Percentiles rank a stretch among this genome's conserved stretches.
Evolutionary conservation across 2,113 vertebrate species (phyloP).

Genomic region (Ovis aries): DNA sequence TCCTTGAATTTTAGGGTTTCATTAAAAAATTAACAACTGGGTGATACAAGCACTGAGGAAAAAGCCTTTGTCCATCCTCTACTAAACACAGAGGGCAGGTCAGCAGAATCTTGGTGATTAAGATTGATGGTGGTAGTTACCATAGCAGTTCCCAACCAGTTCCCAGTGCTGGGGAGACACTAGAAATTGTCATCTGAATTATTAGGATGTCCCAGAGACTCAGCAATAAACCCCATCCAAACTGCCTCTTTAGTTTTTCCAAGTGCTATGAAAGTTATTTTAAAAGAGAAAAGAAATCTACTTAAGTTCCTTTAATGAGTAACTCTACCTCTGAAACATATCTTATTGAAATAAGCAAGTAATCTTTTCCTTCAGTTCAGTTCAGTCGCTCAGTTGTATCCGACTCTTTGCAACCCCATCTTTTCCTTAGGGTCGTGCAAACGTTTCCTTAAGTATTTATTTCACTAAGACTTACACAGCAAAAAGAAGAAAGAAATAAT

Average conservation of each 20-base stretch:
- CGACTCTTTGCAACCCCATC: not conserved
- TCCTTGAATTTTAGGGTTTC: not conserved
- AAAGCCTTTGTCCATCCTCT: not conserved
- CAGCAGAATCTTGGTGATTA: not conserved
- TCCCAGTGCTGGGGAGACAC: not conserved
- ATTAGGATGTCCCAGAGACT: not conserved
- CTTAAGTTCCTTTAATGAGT: not conserved
- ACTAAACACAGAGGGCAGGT: not conserved
- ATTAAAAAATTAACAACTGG: not conserved
- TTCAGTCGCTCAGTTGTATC: no score
- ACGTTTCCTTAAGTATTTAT: no score
- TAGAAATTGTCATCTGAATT: not conserved
- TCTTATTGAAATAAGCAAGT: not conserved
- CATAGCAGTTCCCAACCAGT: not conserved
- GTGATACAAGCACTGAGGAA: not conserved
- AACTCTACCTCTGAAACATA: not conserved
- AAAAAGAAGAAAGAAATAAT: no score
- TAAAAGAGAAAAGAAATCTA: not conserved
- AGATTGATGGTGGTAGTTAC: not conserved
- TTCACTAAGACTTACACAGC: no score
- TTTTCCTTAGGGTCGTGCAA: not conserved
- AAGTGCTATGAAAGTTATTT: not conserved
- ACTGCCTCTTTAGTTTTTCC: not conserved
- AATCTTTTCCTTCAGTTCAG: not conserved
- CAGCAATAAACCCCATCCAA: not conserved